Base-by-base conservation (phyloP, 2,888 invertebrate genomes). In the Aricia artaxerxes region DNA sequence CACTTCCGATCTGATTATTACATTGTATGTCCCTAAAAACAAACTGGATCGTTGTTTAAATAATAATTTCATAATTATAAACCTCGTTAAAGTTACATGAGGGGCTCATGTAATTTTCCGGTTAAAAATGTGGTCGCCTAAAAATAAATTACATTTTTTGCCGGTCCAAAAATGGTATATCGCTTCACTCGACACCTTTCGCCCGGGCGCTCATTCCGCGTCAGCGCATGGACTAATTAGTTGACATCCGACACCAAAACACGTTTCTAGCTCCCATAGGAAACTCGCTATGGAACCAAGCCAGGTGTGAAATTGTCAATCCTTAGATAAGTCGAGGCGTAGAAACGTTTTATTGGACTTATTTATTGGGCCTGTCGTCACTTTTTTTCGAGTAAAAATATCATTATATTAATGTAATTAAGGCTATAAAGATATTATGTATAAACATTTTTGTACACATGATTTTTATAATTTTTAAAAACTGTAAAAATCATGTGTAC, bases 171-270 rank as follows among this genome's bases (percentile, higher is more conserved):
- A 82, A 78, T 83, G 81, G 78, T 83, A 83, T 83, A 84, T 78
- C 86, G 86, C 86, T 88, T 88, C 89, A 88, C 87, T 89, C 88
- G 80, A 83, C 89, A 87, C 91, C 89, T 90, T 88, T 87, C 85
- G 87, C 87, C 87, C 87, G 87, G 86, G 85, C 87, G 82, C 86
- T 87, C 90, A 92, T 92, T 92, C 90, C 91, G 89, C 92, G 88
- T 90, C 92, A 90, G 86, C 91, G 92, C 91, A 86, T 90, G 87
- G 88, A 89, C 92, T 93, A 93, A 93, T 93, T 94, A 93, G 89
- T 86, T 88, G 89, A 89, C 89, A 92, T 86, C 89, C 88, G 86
- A 91, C 89, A 89, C 91, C 86, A 53, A 49, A 83, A 80, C 83
- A 84, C 84, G 85, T 82, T 86, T 84, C 86, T 86, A 86, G 86